These are phyloP conservation scores for Syndactyla subalaris DNA, from an alignment of 2,797 vertebrate species.

Conservation along the genomic window DNA sequence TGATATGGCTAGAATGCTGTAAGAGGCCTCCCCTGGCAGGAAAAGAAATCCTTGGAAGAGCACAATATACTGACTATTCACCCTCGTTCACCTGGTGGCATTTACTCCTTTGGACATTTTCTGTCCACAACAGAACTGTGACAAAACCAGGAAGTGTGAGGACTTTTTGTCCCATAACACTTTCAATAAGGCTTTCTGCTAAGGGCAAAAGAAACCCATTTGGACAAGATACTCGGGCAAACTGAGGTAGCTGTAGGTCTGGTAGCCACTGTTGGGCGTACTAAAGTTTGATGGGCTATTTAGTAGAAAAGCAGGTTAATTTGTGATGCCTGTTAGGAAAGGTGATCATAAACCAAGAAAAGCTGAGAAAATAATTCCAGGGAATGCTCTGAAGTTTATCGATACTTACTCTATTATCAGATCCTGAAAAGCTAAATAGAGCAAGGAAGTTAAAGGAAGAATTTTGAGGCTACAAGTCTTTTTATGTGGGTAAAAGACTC, in stretches of 20 bases:
- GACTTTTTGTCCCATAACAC: background rate
- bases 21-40: background rate
- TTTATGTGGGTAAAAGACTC: background rate
- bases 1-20: slow-evolving; percentile 24
- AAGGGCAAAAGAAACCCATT: background rate
- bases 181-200: slow-evolving; percentile 30
- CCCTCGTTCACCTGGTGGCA: background rate
- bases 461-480: background rate
- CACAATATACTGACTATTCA: slow-evolving; percentile 29
- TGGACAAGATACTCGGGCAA: background rate
- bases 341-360: background rate
- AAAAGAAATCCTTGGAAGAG: background rate
- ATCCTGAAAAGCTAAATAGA: background rate
- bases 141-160: background rate
- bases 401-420: background rate
- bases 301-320: background rate
- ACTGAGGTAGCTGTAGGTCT: background rate
- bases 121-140: background rate
- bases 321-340: background rate
- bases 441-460: background rate
- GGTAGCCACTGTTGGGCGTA: background rate
- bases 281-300: background rate
- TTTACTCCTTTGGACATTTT: background rate
- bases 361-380: background rate
- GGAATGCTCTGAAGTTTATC: background rate